phyloP scores from a whole-genome alignment of 2,888 invertebrate species.

The Eristalis arbustorum region DNA sequence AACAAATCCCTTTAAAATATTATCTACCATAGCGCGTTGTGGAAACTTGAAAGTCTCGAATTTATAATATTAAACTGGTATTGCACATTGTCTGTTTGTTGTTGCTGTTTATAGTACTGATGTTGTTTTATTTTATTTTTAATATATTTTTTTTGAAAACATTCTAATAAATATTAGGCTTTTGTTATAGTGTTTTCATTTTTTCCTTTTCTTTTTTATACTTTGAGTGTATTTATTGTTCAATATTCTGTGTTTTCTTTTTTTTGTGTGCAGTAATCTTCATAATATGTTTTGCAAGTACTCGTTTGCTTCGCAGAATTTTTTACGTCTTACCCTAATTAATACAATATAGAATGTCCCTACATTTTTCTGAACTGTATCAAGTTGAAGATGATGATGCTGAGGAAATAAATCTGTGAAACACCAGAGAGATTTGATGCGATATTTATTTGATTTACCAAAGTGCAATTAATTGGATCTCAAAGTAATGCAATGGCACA shows the following conservation, averaged over 20 bases:
- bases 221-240: not conserved
- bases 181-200: slow-evolving; percentile 27
- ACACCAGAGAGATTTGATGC: too few species aligned
- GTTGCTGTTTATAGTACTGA: slow-evolving; percentile 4
- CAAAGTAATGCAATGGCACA: too few species aligned
- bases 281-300: not conserved
- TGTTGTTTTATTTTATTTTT: not conserved
- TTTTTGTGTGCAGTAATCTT: slow-evolving; percentile 1
- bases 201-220: slow-evolving; percentile 3
- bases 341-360: not conserved
- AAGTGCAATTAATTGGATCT: too few species aligned
- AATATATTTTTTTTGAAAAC: not conserved
- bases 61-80: not conserved
- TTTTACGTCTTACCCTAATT: not conserved
- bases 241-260: not conserved
- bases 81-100: slow-evolving; percentile 10
- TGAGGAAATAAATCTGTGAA: too few species aligned
- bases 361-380: not conserved
- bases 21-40: not conserved
- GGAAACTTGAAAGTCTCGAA: not conserved
- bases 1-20: not conserved
- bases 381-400: not conserved
- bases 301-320: not conserved
- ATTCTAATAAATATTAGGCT: slow-evolving; percentile 1
- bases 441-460: too few species aligned